Evolutionary conservation across 92 coral and sea anemone genomes (phyloP).

Genomic region (Palythoa caribaeorum): DNA sequence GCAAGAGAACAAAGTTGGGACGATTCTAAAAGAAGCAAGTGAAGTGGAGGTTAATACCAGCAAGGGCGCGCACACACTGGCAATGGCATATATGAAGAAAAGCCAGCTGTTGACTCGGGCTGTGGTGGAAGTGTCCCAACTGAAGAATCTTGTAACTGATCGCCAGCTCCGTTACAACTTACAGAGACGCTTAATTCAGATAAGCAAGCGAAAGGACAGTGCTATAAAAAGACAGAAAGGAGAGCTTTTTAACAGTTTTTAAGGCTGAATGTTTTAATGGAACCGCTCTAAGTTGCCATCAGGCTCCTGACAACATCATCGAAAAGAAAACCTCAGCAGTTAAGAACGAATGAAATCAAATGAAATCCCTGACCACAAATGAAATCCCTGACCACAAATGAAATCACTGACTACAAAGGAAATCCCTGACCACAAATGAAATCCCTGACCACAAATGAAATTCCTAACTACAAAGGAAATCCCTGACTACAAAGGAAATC

Average conservation of each 20-base stretch:
- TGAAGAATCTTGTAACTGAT: conserved; percentile 23
- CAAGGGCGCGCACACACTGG: conserved; percentile 20
- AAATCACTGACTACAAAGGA: no score
- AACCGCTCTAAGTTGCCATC: conserved; percentile 4
- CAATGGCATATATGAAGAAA: conserved; percentile 21
- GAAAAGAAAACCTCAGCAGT: conserved; percentile 22
- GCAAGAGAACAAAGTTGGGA: conserved; percentile 17
- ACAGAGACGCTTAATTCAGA: conserved; percentile 27
- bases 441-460: no score
- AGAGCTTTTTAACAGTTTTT: not conserved
- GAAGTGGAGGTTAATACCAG: conserved; percentile 17
- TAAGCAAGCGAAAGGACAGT: conserved; percentile 26
- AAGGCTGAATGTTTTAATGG: conserved; percentile 42
- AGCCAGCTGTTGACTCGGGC: conserved; percentile 1
- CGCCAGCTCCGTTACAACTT: not conserved
- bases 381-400: no score
- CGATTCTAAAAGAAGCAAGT: conserved; percentile 28
- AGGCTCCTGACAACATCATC: conserved; percentile 17
- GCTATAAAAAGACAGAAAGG: conserved; percentile 11
- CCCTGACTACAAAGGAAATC: no score
- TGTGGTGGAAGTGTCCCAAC: conserved; percentile 2
- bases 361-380: no score
- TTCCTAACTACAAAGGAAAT: no score
- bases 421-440: no score
- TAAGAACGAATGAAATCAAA: not conserved